Evolutionary conservation across 2,797 vertebrate species (phyloP), one percentile per base, ranked within the genome.

Genomic region (Tiaroga cobitis): DNA sequence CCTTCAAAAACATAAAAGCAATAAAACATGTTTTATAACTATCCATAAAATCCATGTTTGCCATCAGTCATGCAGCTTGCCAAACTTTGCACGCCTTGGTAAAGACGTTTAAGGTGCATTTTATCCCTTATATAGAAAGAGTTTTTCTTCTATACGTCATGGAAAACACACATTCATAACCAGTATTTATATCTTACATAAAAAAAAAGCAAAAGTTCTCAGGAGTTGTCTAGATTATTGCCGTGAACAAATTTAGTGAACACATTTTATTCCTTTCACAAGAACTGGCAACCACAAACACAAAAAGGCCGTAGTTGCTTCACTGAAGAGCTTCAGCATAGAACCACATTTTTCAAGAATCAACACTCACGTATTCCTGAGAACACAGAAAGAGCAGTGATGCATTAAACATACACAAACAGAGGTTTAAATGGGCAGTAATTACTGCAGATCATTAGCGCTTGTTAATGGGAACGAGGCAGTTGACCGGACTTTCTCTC

Each of bases 361-460:
- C 41, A 61, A 80, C 75, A 59, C 83, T 37, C 41, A 51, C 29
- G 69, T 63, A 54, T 80, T 80, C 56, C 61, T 46, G 24, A 69
- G 76, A 41, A 80, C 21, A 85, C 82, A 83, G 86, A 80, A 87
- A 77, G 79, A 87, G 68, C 79, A 81, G 75, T 67, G 87, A 61
- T 67, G 73, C 74, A 88, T 80, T 65, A 75, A 84, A 63, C 49
- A 70, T 76, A 87, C 87, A 86, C 84, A 85, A 79, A 86, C 56
- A 54, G 21, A 79, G 77, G 29, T 26, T 61, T 67, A 72, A 85
- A 80, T 67, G 80, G 69, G 61, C 69, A 77, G 84, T 68, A 87
- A 88, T 90, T 86, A 84, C 72, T 29, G 68, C 19, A 56, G 83
- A 82, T 85, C 54, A 83, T 87, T 84, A 89, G 86, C 69, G 85